Percentiles rank a stretch among this genome's conserved stretches.
Evolutionary conservation across 2,113 vertebrate species (phyloP).

Genomic region (Periophthalmodon schlosseri): DNA sequence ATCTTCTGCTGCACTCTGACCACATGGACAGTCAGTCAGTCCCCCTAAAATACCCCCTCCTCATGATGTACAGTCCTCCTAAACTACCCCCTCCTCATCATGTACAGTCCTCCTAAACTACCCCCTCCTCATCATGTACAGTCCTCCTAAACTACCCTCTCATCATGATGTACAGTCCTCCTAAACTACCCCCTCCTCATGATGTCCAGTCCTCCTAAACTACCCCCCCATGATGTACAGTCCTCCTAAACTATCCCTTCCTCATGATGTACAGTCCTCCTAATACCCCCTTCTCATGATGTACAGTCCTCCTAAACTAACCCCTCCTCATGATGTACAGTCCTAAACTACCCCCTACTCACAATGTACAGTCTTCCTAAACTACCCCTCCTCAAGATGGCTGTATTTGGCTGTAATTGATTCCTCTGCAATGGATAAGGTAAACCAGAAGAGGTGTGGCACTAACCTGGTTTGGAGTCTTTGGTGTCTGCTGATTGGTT

Average conservation of each 20-base stretch:
- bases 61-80: background rate
- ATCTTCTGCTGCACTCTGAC: slow-evolving; percentile 78
- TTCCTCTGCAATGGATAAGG: too few species aligned
- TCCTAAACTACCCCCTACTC: background rate
- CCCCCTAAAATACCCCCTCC: background rate
- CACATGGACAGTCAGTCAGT: background rate
- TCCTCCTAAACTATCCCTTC: background rate
- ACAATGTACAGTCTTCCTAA: background rate
- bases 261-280: background rate
- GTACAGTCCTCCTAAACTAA: too few species aligned
- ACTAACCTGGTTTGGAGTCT: slow-evolving; percentile 82
- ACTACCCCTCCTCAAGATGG: too few species aligned
- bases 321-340: background rate
- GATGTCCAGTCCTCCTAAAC: background rate
- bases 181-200: background rate
- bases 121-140: background rate
- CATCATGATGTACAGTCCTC: background rate
- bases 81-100: background rate
- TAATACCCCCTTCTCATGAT: background rate
- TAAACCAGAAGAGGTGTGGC: background rate
- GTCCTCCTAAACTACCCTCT: background rate
- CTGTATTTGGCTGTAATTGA: too few species aligned
- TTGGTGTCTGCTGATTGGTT: slow-evolving; percentile 75
- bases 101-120: background rate
- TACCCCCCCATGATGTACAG: background rate